phyloP scores from a whole-genome alignment of 2,113 vertebrate genomes.

The Halcyon malimbica region DNA sequence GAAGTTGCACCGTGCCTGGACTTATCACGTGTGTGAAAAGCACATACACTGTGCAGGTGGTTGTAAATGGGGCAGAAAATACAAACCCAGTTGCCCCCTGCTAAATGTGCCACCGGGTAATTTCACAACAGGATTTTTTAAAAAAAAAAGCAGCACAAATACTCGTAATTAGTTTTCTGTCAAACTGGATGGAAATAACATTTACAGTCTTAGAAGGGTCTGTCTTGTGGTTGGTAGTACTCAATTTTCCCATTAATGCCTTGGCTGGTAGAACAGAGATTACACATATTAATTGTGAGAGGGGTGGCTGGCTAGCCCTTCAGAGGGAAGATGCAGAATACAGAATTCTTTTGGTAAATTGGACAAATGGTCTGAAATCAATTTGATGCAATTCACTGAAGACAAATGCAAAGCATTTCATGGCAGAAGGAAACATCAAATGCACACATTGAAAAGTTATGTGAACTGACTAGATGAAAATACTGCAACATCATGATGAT shows the following conservation, averaged over 20 bases:
- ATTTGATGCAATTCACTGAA: constrained; percentile 27
- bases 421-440: neutral
- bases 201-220: neutral
- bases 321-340: neutral
- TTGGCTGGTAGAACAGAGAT: neutral
- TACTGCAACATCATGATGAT: neutral
- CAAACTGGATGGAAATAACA: neutral
- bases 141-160: neutral
- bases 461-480: neutral
- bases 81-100: neutral
- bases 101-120: neutral
- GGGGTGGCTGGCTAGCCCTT: neutral
- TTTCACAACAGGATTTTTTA: neutral
- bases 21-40: neutral
- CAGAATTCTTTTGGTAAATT: neutral
- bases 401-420: neutral
- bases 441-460: neutral
- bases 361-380: constrained; percentile 16
- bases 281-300: neutral
- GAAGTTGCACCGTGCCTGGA: neutral
- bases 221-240: neutral
- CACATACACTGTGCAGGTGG: neutral
- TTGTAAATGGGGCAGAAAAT: neutral
- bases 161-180: neutral
- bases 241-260: constrained; percentile 10